These are phyloP conservation scores for Paracyclopina nana DNA, from an alignment of 1,140 invertebrate genomes.

Conservation along the genomic window DNA sequence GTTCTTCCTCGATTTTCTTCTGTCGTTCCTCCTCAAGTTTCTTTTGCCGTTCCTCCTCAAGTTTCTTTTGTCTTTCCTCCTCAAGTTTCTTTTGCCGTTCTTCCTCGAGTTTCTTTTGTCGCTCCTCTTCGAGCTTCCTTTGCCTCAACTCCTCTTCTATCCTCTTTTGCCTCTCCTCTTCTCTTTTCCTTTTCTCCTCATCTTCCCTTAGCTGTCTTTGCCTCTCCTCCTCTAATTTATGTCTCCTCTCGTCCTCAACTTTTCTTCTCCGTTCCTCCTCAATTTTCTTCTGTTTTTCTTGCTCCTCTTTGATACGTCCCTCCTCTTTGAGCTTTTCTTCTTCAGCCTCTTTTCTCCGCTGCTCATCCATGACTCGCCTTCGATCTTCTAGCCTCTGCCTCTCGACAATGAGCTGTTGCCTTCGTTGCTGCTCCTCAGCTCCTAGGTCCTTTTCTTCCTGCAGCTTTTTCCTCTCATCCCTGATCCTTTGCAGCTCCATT, in stretches of 20 bases:
- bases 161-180: neutral
- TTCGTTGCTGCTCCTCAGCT: neutral
- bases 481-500: neutral
- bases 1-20: neutral
- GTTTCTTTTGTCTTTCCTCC: neutral
- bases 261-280: neutral
- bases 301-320: neutral
- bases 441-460: neutral
- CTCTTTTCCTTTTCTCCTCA: conserved; percentile 4
- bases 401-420: neutral
- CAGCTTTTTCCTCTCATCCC: neutral
- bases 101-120: conserved; percentile 7
- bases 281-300: neutral
- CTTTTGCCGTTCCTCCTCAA: neutral
- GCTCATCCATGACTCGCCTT: neutral
- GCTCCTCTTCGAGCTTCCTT: neutral
- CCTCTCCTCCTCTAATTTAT: neutral
- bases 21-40: neutral
- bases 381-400: neutral
- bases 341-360: neutral
- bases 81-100: neutral
- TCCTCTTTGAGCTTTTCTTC: no score
- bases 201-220: neutral
- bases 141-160: conserved; percentile 4
- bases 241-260: conserved; percentile 2